These are phyloP conservation scores for western clawed frog (Xenopus tropicalis) DNA, from an alignment of 2,113 vertebrate species.

Conservation along the genomic window DNA sequence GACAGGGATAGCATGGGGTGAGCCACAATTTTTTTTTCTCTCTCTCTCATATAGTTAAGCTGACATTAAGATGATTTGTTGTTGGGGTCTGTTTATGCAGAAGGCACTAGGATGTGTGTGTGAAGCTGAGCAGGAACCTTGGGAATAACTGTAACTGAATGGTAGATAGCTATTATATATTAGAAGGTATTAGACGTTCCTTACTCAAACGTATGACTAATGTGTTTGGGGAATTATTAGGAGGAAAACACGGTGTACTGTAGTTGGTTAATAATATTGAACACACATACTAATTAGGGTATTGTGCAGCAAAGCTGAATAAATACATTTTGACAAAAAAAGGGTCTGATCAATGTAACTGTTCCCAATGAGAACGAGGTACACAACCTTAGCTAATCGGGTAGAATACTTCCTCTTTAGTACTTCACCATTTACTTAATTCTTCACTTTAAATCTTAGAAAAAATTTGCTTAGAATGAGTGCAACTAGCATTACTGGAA, in stretches of 20 bases:
- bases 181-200: slow-evolving; percentile 52
- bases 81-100: slow-evolving; percentile 5
- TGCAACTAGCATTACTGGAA: background rate
- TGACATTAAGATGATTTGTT: slow-evolving; percentile 33
- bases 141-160: slow-evolving; percentile 44
- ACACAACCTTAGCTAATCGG: too few species aligned
- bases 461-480: too few species aligned
- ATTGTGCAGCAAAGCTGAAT: too few species aligned
- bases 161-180: slow-evolving; percentile 50
- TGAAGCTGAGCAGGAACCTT: background rate
- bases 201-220: slow-evolving; percentile 58
- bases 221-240: slow-evolving; percentile 49
- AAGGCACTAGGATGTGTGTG: background rate
- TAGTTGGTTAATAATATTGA: slow-evolving; percentile 12
- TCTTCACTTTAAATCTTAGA: too few species aligned
- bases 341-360: too few species aligned
- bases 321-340: too few species aligned
- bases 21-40: slow-evolving; percentile 29
- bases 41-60: slow-evolving; percentile 25
- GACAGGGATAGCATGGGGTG: slow-evolving; percentile 35
- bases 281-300: too few species aligned
- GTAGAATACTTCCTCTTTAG: too few species aligned
- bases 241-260: slow-evolving; percentile 30
- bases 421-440: too few species aligned
- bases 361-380: too few species aligned